A percentile compares a stretch with the other conserved stretches of the same genome.
These are phyloP conservation scores for Tridacna crocea DNA, from an alignment of 2,888 invertebrate species.

Conservation along the genomic window DNA sequence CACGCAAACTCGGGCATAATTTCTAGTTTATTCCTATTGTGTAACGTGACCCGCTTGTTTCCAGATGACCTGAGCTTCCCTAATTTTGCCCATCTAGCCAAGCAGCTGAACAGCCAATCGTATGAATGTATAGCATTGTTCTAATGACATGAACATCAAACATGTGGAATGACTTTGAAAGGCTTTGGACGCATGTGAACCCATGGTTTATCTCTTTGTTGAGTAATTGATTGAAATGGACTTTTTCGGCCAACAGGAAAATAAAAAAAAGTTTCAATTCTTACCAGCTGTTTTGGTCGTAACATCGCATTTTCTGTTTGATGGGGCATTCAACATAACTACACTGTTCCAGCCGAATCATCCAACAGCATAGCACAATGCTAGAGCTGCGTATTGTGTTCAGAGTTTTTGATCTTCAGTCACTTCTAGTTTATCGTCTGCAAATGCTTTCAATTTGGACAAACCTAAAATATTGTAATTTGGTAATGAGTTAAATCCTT, in stretches of 20 bases:
- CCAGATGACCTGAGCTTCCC: constrained; percentile 6
- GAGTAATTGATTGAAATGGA: neutral
- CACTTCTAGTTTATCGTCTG: too few species aligned
- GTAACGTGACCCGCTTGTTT: constrained; percentile 23
- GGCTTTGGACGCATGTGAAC: neutral
- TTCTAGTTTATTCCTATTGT: constrained; percentile 16
- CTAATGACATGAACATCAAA: neutral
- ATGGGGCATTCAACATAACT: too few species aligned
- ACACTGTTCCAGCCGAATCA: too few species aligned
- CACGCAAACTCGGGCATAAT: constrained; percentile 4
- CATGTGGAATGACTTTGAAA: neutral
- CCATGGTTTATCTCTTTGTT: neutral
- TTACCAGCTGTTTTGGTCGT: too few species aligned
- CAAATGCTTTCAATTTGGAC: too few species aligned
- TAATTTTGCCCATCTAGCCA: constrained; percentile 13
- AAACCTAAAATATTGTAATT: too few species aligned
- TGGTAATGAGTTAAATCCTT: too few species aligned
- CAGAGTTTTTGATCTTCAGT: too few species aligned
- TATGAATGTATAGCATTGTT: neutral
- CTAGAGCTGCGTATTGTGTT: too few species aligned
- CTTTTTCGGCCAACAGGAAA: neutral
- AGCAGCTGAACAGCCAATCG: neutral
- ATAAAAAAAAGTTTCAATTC: neutral
- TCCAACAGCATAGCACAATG: too few species aligned
- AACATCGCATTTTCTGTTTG: too few species aligned